These are phyloP conservation scores for Zosterops borbonicus DNA, from an alignment of 2,113 vertebrate species.

Conservation along the genomic window DNA sequence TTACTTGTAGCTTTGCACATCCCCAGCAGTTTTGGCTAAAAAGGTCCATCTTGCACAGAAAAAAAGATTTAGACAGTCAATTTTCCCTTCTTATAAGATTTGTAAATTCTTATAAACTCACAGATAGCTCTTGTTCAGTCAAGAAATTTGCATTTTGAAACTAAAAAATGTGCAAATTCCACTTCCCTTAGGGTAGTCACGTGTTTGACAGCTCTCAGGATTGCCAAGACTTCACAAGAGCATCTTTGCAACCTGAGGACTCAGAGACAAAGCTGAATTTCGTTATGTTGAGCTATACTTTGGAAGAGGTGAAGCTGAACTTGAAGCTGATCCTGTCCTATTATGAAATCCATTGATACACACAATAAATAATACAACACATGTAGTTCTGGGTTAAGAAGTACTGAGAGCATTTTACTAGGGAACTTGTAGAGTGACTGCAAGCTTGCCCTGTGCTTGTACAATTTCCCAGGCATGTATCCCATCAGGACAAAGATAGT, in stretches of 20 bases:
- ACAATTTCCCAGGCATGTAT: neutral
- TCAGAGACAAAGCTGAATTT: neutral
- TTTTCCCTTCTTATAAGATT: neutral
- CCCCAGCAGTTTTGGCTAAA: neutral
- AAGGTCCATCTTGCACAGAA: neutral
- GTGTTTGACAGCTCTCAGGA: neutral
- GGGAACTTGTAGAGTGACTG: neutral
- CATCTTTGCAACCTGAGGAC: neutral
- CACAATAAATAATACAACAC: neutral
- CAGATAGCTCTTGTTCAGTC: neutral
- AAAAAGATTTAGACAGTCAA: neutral
- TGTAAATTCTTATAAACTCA: neutral
- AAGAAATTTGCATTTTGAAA: neutral
- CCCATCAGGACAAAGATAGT: neutral
- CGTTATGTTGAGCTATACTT: neutral
- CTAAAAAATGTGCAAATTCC: neutral
- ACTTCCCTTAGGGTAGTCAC: neutral
- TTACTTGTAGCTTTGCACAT: neutral
- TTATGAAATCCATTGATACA: neutral
- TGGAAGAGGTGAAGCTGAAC: neutral
- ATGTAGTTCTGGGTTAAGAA: neutral
- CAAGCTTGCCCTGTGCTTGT: neutral
- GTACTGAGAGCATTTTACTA: neutral
- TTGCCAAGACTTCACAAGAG: neutral
- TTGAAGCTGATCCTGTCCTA: neutral